Base-by-base conservation (phyloP, 2,888 invertebrate species). In the Dexiosoma caninum region DNA sequence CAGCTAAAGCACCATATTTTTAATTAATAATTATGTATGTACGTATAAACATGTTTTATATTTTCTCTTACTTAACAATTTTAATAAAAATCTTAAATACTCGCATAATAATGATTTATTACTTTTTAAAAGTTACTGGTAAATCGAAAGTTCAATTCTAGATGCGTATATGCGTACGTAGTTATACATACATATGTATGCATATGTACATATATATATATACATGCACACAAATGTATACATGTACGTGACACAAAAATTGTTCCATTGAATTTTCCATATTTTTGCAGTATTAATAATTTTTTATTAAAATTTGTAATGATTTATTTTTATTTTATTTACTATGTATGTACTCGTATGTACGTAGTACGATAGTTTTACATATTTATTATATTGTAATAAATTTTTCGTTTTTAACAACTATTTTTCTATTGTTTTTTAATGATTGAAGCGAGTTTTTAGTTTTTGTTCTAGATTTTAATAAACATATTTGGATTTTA, bases 1-100 rank as follows among this genome's bases (percentile, higher is more conserved):
- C 85, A 87, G 88, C 88, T 88, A 88, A 88, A 88, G 88, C 88
- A 88, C 88, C 88, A 88, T 87, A 82, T 85, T 85, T 85, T 78
- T 82, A 78, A 67, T 83, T 80, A 78, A 79, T 69, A 55, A 76
- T 66, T 59, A 42, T 78, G 10, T 27, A 51, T 51, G 53, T 53
- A 53, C 19, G 12, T 19, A 16, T 35, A 19, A 27, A 16, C 7
- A 12, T 14, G 23, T 51, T 30, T n/a, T 51, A 23, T 49, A 10
- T 12, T 23, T 21, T n/a, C 6, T 51, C 12, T 51, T 51, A 14
- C 9, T 30, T 9, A 14, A 30, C 23, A 14, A 51, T 51, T 30
- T 14, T 51, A 51, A 51, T 51, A 51, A 51, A 51, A 51, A 27
- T 8, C 9, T 8, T 51, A 3, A 9, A 10, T 30, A 23, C 49